Evolutionary conservation across 2,888 invertebrate genomes (phyloP).

Genomic region (Apamea monoglypha): DNA sequence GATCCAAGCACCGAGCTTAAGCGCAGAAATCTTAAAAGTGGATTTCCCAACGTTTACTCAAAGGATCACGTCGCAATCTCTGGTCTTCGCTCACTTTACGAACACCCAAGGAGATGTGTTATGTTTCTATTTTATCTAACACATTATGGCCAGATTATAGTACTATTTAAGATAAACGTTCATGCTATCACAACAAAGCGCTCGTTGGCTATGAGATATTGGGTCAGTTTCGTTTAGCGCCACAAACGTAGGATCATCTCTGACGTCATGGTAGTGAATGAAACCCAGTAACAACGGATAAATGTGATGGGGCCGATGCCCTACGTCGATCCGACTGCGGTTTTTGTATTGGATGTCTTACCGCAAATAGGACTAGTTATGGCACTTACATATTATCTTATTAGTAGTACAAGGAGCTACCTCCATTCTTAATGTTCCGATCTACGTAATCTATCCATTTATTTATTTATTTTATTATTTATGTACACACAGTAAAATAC

Average conservation of each 20-base stretch:
- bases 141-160: constrained; percentile 46
- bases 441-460: background rate
- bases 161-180: constrained; percentile 50
- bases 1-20: constrained; percentile 6
- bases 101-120: constrained; percentile 35
- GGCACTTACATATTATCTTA: background rate
- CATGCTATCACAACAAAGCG: constrained; percentile 55
- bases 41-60: constrained; percentile 28
- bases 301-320: constrained; percentile 55
- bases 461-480: no score
- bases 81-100: constrained; percentile 12
- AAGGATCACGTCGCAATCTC: constrained; percentile 17
- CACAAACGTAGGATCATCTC: constrained; percentile 28
- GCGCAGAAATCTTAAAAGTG: constrained; percentile 45
- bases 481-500: no score
- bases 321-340: constrained; percentile 47
- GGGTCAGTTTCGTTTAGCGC: constrained; percentile 48
- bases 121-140: constrained; percentile 25
- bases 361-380: constrained; percentile 16
- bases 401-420: background rate
- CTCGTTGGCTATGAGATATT: constrained; percentile 54
- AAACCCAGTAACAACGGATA: constrained; percentile 57
- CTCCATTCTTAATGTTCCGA: background rate
- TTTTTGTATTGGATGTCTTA: constrained; percentile 53
- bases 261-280: constrained; percentile 65